Conservation (phyloP, 2,888 invertebrate species). For the Philopedon plagiatum region DNA sequence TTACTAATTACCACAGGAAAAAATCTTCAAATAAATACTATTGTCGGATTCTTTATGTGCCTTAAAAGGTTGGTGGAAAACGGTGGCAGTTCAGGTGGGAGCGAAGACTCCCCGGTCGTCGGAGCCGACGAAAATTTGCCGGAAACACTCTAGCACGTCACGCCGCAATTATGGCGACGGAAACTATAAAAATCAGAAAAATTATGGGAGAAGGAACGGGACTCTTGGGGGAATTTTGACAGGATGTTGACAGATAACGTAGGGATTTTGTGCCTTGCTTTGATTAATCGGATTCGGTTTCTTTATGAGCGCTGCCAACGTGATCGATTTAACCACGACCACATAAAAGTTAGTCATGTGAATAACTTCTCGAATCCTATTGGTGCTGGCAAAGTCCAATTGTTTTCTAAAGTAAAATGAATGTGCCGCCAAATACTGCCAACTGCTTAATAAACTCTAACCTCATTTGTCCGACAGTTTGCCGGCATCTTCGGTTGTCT, state of each 20-base stretch:
- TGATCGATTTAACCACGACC: background rate
- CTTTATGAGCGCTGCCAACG: background rate
- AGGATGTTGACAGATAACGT: background rate
- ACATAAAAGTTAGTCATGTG: background rate
- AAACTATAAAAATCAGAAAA: conserved; percentile 55
- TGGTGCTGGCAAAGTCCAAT: background rate
- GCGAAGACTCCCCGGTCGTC: conserved; percentile 76
- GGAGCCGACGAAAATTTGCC: conserved; percentile 75
- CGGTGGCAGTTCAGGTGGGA: conserved; percentile 71
- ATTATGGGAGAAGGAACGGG: conserved; percentile 6
- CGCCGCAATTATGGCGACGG: conserved; percentile 83
- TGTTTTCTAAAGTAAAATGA: too few species aligned
- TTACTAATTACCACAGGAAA: conserved; percentile 75
- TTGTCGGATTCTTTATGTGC: conserved; percentile 58
- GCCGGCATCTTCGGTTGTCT: too few species aligned
- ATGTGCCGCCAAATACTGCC: too few species aligned
- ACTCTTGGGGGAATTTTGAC: background rate
- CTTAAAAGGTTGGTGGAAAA: conserved; percentile 63
- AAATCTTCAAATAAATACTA: conserved; percentile 54
- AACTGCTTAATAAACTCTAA: too few species aligned
- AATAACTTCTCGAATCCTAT: background rate
- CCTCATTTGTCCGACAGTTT: too few species aligned
- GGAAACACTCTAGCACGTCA: conserved; percentile 70
- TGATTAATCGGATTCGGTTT: background rate
- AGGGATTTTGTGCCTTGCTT: background rate